Evolutionary conservation across 1,140 invertebrate species (phyloP).

Genomic region (Monomorium pharaonis): DNA sequence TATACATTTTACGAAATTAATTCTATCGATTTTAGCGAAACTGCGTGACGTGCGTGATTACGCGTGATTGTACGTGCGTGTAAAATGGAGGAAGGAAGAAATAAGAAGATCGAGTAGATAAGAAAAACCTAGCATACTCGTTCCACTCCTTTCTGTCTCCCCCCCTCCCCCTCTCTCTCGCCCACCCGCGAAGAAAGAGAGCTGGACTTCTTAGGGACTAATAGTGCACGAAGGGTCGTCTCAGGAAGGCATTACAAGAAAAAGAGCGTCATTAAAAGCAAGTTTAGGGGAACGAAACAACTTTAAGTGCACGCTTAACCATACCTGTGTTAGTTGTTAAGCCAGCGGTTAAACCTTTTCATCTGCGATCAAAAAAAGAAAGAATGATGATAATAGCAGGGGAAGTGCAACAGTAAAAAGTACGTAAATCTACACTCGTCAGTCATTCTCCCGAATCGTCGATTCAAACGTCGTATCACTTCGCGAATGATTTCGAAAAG

Average conservation of each 20-base stretch:
- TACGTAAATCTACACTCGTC: not conserved
- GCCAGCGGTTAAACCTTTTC: constrained; percentile 37
- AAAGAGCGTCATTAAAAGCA: constrained; percentile 59
- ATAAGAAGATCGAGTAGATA: constrained; percentile 38
- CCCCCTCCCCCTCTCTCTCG: not conserved
- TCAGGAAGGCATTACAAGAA: constrained; percentile 53
- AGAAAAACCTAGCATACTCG: not conserved
- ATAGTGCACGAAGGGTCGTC: constrained; percentile 54
- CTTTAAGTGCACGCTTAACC: constrained; percentile 57
- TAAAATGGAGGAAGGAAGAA: constrained; percentile 13
- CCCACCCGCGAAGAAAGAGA: constrained; percentile 20
- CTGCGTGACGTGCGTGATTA: not conserved
- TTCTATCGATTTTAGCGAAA: not conserved
- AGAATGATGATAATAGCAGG: constrained; percentile 20
- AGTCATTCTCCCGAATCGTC: not conserved
- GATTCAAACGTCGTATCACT: not conserved
- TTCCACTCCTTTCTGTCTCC: not conserved
- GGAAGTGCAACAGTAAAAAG: not conserved
- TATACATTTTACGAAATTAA: not conserved
- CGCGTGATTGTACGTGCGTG: not conserved
- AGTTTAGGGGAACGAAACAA: constrained; percentile 51
- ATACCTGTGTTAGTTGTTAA: constrained; percentile 58
- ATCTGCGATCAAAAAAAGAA: not conserved
- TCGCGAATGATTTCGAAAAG: not conserved
- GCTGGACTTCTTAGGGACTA: constrained; percentile 53